Conservation (phyloP, 2,888 invertebrate genomes). For the Cataglyphis albicans region DNA sequence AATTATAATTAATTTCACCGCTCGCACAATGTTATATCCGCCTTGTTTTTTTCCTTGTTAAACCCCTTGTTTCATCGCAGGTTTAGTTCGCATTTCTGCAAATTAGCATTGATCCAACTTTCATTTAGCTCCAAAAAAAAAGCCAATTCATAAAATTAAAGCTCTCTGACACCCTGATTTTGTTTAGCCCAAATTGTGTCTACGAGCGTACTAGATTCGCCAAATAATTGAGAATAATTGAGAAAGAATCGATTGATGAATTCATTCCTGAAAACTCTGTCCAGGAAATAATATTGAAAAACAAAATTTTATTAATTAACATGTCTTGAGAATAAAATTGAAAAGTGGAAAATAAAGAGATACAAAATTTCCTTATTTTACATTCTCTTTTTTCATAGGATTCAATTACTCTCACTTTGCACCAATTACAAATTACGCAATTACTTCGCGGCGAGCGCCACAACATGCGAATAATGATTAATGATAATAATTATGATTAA, state of each 20-base stretch:
- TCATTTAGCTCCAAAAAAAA: conserved; percentile 64
- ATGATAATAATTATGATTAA: conserved; percentile 19
- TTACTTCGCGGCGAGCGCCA: neutral
- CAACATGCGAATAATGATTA: neutral
- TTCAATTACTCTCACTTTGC: conserved; percentile 29
- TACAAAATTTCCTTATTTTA: neutral
- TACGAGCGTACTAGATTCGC: conserved; percentile 40
- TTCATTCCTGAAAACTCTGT: neutral
- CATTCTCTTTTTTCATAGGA: neutral
- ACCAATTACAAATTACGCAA: conserved; percentile 23
- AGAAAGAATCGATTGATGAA: conserved; percentile 3
- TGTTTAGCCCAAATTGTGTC: conserved; percentile 28
- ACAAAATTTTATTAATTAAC: neutral
- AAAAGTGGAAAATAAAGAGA: conserved; percentile 9
- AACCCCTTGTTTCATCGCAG: conserved; percentile 28
- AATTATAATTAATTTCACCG: conserved; percentile 47
- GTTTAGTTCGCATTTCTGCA: conserved; percentile 55
- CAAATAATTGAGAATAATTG: neutral
- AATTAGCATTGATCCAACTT: conserved; percentile 63
- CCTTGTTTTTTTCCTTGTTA: conserved; percentile 22
- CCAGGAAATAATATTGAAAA: neutral
- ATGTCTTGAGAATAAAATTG: conserved; percentile 2
- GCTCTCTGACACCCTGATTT: conserved; percentile 45
- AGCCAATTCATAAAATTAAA: conserved; percentile 67
- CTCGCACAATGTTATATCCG: conserved; percentile 21